Conservation (phyloP, 2,797 vertebrate species). For the Pipistrellus kuhlii region DNA sequence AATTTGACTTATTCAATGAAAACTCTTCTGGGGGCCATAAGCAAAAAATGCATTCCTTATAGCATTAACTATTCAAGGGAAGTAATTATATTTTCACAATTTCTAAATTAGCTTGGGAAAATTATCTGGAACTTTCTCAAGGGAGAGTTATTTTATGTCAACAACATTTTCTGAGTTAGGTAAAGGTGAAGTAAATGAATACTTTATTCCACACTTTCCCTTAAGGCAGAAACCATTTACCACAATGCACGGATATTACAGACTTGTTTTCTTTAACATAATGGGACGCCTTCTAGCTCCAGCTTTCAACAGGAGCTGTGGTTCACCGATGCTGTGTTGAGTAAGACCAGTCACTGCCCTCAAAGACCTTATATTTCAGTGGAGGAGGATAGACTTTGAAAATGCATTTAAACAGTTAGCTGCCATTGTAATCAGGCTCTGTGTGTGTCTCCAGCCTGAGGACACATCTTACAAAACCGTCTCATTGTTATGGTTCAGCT, state of each 20-base stretch:
- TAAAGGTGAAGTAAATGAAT: slow-evolving; percentile 70
- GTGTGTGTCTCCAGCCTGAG: background rate
- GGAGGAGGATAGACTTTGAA: background rate
- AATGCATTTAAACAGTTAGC: background rate
- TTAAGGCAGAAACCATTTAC: background rate
- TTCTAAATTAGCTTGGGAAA: slow-evolving; percentile 83
- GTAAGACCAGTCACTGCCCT: background rate
- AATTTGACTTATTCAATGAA: slow-evolving; percentile 71
- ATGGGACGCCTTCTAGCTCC: background rate
- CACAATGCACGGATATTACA: background rate
- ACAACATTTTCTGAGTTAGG: slow-evolving; percentile 75
- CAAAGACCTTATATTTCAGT: background rate
- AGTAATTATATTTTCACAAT: slow-evolving; percentile 85
- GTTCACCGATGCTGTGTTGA: background rate
- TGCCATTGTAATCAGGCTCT: background rate
- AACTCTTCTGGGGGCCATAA: slow-evolving; percentile 73
- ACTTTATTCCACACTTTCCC: slow-evolving; percentile 56
- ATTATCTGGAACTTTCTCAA: slow-evolving; percentile 80
- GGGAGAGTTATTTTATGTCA: slow-evolving; percentile 80
- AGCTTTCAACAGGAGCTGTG: background rate
- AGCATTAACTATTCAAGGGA: slow-evolving; percentile 80
- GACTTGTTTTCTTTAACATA: background rate
- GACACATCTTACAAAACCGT: background rate
- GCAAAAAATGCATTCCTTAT: slow-evolving; percentile 76
- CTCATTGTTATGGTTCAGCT: background rate